Evolutionary conservation across 2,888 invertebrate species (phyloP), one percentile per base, ranked within the genome.

Genomic region (Tipula lateralis): DNA sequence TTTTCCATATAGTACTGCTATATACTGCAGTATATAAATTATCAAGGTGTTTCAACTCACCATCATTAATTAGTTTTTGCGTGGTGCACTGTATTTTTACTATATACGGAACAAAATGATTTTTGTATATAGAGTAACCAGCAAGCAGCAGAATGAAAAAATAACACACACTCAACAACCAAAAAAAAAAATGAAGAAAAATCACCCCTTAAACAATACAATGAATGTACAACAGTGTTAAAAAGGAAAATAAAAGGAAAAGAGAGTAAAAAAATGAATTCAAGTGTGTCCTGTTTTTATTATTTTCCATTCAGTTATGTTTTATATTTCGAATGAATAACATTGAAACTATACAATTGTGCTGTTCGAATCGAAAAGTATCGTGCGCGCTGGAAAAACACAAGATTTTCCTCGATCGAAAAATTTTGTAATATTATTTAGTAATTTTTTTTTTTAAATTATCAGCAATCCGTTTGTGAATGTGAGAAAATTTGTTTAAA

Each of bases 141-240:
- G 12, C 36, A 36, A 44, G 16, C n/a, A 16, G 44, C 7, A 24
- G 24, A 19, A 44, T 44, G 16, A 44, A 16, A 16, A 44, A 36
- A 16, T 44, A 19, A 19, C 50, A 50, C 19, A n/a, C n/a, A n/a
- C n/a, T n/a, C n/a, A 66, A 9, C 39, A 39, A 0, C 50, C 4
- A 24, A 9, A 66, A 24, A 19, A 66, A 34, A 39, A 44, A n/a
- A 29, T 29, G 12, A 82, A 29, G 32, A 2, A 82, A 82, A 82
- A 82, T 82, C 82, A 82, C 82, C 82, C 82, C 82, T 82, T 82
- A 82, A 29, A 82, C 82, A 82, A 82, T 82, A 82, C 82, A 82
- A 30, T 32, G 82, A 30, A 30, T 82, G 32, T 30, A 82, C 29
- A 29, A 82, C 82, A 30, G 82, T 82, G 82, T 82, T 29, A 82